Base-by-base conservation (phyloP, 2,797 vertebrate species). In the Odontamblyopus rebecca region DNA sequence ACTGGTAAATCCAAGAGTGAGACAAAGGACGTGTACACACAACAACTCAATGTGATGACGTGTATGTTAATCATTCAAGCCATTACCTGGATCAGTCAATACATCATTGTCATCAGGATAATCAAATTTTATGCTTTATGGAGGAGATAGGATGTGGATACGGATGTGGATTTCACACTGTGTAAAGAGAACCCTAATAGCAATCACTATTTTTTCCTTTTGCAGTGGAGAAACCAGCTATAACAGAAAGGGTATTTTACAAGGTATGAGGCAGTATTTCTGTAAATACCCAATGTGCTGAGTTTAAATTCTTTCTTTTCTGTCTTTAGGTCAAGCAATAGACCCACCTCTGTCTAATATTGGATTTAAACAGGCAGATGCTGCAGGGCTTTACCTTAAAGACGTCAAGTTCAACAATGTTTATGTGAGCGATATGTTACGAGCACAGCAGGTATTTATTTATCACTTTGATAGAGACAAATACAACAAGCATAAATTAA, bases 221-320 rank as follows among this genome's bases (percentile, higher is more conserved):
- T 84, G 48, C 89, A 97, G 96, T 92, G 96, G 96, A 70, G 96
- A 98, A 92, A 98, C 96, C 2, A 93, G 90, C 73, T 94, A 93
- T 90, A 98, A 97, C 88, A 97, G 95, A 92, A 94, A 96, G 78
- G 96, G 96, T 75, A 84, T 97, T 73, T 77, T 97, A 23, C 96
- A 98, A 97, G 96, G 96, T 98, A 83, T 30, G 30, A 4, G 56
- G 44, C n/a, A 4, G 64, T 23, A 6, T 56, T 15, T 60, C 6
- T 50, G 30, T 35, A 56, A 56, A 63, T 44, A 5, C 4, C 9
- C 23, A 32, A 9, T 29, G 26, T 29, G 13, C 26, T 66, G 7
- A 66, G 29, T 16, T 18, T 30, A 2, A 51, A 8, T 26, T 26
- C 68, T 41, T 12, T n/a, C 61, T 12, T 38, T 6, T 19, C 3